Percentiles rank a stretch among this genome's conserved stretches.
phyloP scores from a whole-genome alignment of 1,140 invertebrate genomes.

The Mylabris phalerata region DNA sequence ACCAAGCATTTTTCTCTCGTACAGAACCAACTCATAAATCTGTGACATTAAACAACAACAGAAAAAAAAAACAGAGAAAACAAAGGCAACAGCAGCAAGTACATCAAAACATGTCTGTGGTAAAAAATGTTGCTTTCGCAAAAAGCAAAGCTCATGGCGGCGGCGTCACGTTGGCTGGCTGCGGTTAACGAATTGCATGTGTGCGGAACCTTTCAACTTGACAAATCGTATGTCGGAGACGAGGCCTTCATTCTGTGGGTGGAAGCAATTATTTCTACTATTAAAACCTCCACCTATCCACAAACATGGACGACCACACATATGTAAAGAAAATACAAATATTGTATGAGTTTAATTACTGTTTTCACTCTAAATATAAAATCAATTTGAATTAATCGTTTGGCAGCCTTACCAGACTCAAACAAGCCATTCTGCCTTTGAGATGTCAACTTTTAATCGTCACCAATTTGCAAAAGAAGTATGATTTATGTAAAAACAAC shows the following conservation, averaged over 20 bases:
- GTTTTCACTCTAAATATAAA: too few relatives aligned
- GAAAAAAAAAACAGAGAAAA: too few relatives aligned
- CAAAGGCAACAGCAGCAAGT: conserved; percentile 35
- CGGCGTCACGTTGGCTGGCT: conserved; percentile 39
- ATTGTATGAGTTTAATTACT: too few relatives aligned
- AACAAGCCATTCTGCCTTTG: too few relatives aligned
- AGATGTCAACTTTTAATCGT: too few relatives aligned
- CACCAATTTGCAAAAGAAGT: too few relatives aligned
- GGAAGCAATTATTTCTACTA: conserved; percentile 31
- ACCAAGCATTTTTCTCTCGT: conserved; percentile 19
- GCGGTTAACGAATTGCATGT: conserved; percentile 43
- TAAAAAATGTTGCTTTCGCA: conserved; percentile 35
- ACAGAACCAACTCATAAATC: conserved; percentile 31
- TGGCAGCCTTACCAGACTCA: too few relatives aligned
- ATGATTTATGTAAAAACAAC: too few relatives aligned
- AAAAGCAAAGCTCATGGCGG: conserved; percentile 32
- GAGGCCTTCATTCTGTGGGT: conserved; percentile 24
- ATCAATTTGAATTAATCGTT: too few relatives aligned
- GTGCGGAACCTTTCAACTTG: conserved; percentile 42
- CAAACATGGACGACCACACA: conserved; percentile 8
- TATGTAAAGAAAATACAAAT: too few relatives aligned
- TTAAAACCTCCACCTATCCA: conserved; percentile 15
- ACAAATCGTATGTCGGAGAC: conserved; percentile 40
- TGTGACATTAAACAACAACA: conserved; percentile 25
- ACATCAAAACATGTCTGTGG: conserved; percentile 39